Conservation (phyloP, 2,113 vertebrate species). For the Lagopus muta region DNA sequence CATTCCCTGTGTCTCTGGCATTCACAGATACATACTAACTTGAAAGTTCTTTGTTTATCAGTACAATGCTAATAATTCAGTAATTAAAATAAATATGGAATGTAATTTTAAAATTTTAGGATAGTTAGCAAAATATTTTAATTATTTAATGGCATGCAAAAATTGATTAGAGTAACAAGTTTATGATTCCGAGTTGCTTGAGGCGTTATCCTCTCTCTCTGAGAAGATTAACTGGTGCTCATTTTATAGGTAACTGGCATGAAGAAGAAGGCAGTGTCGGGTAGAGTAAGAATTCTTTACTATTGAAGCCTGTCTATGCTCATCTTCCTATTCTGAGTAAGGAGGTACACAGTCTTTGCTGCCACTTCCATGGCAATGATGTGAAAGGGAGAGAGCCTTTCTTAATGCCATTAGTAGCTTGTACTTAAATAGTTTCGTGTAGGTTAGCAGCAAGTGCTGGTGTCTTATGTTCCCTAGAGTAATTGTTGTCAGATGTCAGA, state of each 20-base stretch:
- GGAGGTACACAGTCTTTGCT: neutral
- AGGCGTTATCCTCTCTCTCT: neutral
- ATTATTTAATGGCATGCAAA: neutral
- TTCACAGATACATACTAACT: neutral
- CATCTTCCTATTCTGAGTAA: neutral
- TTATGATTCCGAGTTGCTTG: neutral
- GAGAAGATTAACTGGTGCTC: neutral
- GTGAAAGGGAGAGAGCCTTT: neutral
- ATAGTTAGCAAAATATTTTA: neutral
- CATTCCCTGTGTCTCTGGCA: neutral
- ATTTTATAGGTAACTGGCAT: neutral
- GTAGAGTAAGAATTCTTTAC: neutral
- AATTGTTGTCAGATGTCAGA: neutral
- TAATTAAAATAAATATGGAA: neutral
- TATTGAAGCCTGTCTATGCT: neutral
- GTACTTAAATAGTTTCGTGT: neutral
- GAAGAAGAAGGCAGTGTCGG: accelerated
- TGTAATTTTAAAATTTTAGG: neutral
- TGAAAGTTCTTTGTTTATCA: neutral
- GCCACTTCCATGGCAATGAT: neutral
- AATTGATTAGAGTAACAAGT: neutral
- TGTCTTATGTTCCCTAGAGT: neutral
- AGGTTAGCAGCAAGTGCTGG: neutral
- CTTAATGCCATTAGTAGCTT: neutral
- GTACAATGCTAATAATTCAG: neutral